phyloP scores from a whole-genome alignment of 2,888 invertebrate species.

The Uropetala carovei region DNA sequence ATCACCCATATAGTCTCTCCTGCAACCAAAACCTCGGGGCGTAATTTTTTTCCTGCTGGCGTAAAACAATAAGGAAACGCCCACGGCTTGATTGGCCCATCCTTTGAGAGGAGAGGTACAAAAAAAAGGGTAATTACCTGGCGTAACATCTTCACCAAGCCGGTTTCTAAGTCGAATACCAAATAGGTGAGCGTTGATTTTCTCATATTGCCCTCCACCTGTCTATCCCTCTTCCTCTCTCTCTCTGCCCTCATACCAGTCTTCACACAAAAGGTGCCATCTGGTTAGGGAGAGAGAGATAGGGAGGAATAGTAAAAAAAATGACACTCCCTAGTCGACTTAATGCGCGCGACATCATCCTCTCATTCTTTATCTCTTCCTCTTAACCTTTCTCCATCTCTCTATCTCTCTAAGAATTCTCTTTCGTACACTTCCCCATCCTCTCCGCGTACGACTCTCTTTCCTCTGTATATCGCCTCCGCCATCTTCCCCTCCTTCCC shows the following conservation, averaged over 20 bases:
- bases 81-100: conserved; percentile 4
- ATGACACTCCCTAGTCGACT: too few relatives aligned
- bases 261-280: too few relatives aligned
- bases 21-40: background rate
- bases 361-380: too few relatives aligned
- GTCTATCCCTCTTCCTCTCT: background rate
- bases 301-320: too few relatives aligned
- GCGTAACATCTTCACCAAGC: background rate
- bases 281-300: too few relatives aligned
- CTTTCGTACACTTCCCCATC: background rate
- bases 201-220: background rate
- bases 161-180: background rate
- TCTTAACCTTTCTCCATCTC: background rate
- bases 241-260: background rate
- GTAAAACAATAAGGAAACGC: background rate
- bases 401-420: background rate
- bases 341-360: too few relatives aligned
- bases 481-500: background rate
- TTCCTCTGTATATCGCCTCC: background rate
- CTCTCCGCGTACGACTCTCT: background rate
- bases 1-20: background rate
- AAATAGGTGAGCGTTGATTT: background rate
- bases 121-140: background rate
- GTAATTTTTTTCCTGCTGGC: background rate
- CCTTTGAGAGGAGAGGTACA: too few relatives aligned